Conservation (phyloP, 2,888 invertebrate genomes). For the Leucozona laternaria region DNA sequence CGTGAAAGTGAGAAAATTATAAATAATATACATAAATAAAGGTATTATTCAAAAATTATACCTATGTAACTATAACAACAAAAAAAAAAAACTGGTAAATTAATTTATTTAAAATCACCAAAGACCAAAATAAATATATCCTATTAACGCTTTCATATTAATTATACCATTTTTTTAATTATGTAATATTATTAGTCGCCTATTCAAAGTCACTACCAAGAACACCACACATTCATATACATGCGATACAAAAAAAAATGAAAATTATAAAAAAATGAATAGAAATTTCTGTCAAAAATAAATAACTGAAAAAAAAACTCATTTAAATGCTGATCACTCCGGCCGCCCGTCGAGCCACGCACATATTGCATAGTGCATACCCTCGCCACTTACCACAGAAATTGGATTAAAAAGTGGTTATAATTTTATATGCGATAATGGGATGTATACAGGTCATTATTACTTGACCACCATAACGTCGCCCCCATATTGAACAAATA, state of each 20-base stretch:
- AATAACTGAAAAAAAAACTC: slow-evolving; percentile 54
- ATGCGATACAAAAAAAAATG: not conserved
- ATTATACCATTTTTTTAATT: slow-evolving; percentile 33
- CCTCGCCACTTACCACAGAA: slow-evolving; percentile 6
- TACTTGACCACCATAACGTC: slow-evolving; percentile 2
- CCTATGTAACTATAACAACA: too few relatives aligned
- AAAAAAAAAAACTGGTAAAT: slow-evolving; percentile 37
- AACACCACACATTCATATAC: slow-evolving; percentile 28
- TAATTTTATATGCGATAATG: slow-evolving; percentile 14
- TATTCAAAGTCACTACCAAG: slow-evolving; percentile 34
- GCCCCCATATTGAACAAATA: slow-evolving; percentile 7
- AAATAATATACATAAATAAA: not conserved
- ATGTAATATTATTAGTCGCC: slow-evolving; percentile 25
- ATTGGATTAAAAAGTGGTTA: slow-evolving; percentile 25
- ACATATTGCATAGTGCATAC: not conserved
- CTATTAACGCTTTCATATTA: slow-evolving; percentile 63
- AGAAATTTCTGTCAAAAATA: slow-evolving; percentile 41
- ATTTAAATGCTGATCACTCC: slow-evolving; percentile 32
- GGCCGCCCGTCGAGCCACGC: not conserved
- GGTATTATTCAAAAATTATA: not conserved
- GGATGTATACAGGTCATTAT: not conserved
- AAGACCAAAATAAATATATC: slow-evolving; percentile 71
- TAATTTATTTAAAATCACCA: slow-evolving; percentile 56
- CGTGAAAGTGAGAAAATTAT: slow-evolving; percentile 39
- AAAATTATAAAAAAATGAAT: not conserved